phyloP scores from a whole-genome alignment of 2,797 vertebrate species.

The Catharus ustulatus region DNA sequence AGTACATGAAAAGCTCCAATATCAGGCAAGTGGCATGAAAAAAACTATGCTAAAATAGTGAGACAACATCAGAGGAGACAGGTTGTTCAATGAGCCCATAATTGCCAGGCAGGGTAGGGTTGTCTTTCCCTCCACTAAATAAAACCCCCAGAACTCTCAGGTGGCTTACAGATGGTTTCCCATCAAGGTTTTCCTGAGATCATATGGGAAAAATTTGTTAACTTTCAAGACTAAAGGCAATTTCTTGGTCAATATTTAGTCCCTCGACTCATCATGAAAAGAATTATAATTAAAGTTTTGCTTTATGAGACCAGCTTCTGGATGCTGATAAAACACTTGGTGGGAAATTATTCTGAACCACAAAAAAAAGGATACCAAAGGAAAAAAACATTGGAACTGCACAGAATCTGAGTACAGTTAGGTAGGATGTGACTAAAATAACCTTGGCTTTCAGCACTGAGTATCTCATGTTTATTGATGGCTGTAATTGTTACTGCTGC shows the following conservation, averaged over 20 bases:
- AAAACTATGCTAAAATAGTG: not conserved
- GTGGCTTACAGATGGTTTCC: constrained; percentile 25
- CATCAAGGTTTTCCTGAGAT: not conserved
- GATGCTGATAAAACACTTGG: constrained; percentile 3
- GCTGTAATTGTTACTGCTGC: not conserved
- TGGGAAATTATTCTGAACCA: not conserved
- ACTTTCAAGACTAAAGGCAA: not conserved
- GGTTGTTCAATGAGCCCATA: not conserved
- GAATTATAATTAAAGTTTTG: constrained; percentile 11
- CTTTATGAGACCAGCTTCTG: constrained; percentile 25
- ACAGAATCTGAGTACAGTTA: not conserved
- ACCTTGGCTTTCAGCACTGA: not conserved
- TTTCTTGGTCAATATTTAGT: constrained; percentile 21
- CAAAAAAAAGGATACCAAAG: not conserved
- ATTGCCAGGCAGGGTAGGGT: not conserved
- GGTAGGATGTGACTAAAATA: constrained; percentile 21
- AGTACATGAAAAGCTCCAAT: not conserved
- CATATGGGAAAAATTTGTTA: constrained; percentile 35
- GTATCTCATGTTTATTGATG: not conserved
- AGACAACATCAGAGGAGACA: not conserved
- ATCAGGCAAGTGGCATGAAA: not conserved
- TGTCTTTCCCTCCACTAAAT: not conserved
- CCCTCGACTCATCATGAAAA: not conserved
- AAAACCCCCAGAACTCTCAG: not conserved
- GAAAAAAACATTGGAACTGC: not conserved